Evolutionary conservation across 2,797 vertebrate genomes (phyloP), one percentile per base, ranked within the genome.

Genomic region (Danio tinwini): DNA sequence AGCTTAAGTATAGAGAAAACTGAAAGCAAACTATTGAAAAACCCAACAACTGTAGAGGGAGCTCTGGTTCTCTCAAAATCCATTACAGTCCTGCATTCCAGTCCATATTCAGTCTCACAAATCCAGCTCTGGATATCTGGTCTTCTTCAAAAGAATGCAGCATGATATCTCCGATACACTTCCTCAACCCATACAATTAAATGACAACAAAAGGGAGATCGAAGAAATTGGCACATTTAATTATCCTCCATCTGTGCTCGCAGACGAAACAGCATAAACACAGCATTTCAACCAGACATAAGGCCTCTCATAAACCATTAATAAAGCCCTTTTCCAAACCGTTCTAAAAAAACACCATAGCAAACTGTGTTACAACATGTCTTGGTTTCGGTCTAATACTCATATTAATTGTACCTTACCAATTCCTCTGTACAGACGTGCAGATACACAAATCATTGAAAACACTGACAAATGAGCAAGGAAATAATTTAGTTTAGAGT

Each of bases 271-370:
- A 3, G 19, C 63, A 68, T 4, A 3, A 29, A 44, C 78, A 47
- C 58, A 53, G 58, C 58, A 62, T 71, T 71, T 78, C 19, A 71
- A n/a, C 29, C 67, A 61, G 17, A 71, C 12, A 6, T 71, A 78
- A 71, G 76, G 58, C 5, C 40, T 9, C 42, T 58, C 5, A 6
- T 58, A 58, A 19, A 39, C 19, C 45, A 70, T 19, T 49, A 17
- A 39, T 39, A 40, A 21, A 47, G 29, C 45, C 47, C 37, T 29
- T 52, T 70, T 44, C 13, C 17, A 62, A 61, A 71, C 7, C 44
- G 16, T 8, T 5, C 37, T 16, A 21, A 37, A 68, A n/a, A 65
- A 65, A 37, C 29, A 39, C 42, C 44, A 17, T 2, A 40, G 7
- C 11, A 63, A 74, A 61, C n/a, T 21, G 39, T 5, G 19, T 44